phyloP scores from a whole-genome alignment of 2,888 invertebrate genomes.

The Orthosia gothica region DNA sequence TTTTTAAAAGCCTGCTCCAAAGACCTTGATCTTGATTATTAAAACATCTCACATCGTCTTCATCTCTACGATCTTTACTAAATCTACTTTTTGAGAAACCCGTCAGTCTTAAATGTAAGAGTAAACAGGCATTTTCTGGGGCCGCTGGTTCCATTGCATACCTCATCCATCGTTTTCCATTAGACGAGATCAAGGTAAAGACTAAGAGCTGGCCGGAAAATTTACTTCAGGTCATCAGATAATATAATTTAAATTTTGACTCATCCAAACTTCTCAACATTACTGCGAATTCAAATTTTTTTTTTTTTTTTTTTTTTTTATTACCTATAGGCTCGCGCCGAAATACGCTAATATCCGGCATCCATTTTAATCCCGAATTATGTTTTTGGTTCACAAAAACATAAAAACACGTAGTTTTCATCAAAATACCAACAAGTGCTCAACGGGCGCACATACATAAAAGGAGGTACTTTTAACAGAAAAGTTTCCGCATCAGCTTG shows the following conservation, averaged over 20 bases:
- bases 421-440: constrained; percentile 48
- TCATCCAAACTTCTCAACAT: background rate
- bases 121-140: too few relatives aligned
- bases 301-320: too few relatives aligned
- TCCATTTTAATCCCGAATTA: background rate
- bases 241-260: background rate
- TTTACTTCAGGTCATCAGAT: too few relatives aligned
- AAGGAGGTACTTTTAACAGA: constrained; percentile 17
- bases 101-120: too few relatives aligned
- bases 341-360: background rate
- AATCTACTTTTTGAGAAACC: background rate
- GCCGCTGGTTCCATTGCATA: too few relatives aligned
- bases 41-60: too few relatives aligned
- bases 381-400: constrained; percentile 14
- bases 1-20: background rate
- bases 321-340: too few relatives aligned
- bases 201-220: too few relatives aligned
- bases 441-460: constrained; percentile 32
- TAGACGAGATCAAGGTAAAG: too few relatives aligned
- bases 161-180: too few relatives aligned
- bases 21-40: background rate
- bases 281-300: background rate
- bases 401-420: constrained; percentile 35
- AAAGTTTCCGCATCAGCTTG: constrained; percentile 37
- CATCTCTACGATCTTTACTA: too few relatives aligned